Conservation (phyloP, 2,888 invertebrate genomes). For the Rhaphigaster nebulosa region DNA sequence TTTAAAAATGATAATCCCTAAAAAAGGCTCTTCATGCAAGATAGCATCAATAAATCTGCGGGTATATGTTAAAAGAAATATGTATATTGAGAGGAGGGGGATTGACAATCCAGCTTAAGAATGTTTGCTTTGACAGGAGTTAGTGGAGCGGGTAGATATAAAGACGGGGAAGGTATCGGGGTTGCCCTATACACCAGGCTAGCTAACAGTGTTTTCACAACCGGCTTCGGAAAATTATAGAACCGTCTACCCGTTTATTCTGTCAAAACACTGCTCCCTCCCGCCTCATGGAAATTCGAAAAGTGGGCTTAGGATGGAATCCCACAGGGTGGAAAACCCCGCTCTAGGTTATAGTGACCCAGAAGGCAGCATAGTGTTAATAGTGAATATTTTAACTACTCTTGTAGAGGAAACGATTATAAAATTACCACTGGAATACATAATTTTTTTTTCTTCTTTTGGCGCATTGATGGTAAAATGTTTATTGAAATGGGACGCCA, state of each 20-base stretch:
- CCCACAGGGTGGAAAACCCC: background rate
- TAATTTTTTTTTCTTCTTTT: too few relatives aligned
- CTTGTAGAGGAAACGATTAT: too few relatives aligned
- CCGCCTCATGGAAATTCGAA: background rate
- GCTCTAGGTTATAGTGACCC: background rate
- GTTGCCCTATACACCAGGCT: background rate
- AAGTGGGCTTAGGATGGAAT: background rate
- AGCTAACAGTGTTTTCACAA: slow-evolving; percentile 51
- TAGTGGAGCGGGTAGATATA: slow-evolving; percentile 29
- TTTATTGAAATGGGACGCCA: too few relatives aligned
- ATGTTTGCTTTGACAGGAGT: slow-evolving; percentile 42
- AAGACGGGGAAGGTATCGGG: background rate
- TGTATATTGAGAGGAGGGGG: background rate
- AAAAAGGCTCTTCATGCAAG: background rate
- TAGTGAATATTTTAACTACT: too few relatives aligned
- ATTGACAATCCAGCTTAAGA: slow-evolving; percentile 44
- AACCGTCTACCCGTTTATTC: slow-evolving; percentile 30
- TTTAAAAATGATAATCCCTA: background rate
- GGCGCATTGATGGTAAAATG: too few relatives aligned
- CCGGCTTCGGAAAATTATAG: slow-evolving; percentile 31
- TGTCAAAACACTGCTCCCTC: slow-evolving; percentile 41
- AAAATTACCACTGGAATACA: too few relatives aligned
- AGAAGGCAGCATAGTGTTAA: background rate
- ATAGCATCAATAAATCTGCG: background rate
- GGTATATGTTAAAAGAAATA: background rate